Evolutionary conservation across 2,797 vertebrate genomes (phyloP), one percentile per base, ranked within the genome.

Genomic region (Propithecus deckenii): DNA sequence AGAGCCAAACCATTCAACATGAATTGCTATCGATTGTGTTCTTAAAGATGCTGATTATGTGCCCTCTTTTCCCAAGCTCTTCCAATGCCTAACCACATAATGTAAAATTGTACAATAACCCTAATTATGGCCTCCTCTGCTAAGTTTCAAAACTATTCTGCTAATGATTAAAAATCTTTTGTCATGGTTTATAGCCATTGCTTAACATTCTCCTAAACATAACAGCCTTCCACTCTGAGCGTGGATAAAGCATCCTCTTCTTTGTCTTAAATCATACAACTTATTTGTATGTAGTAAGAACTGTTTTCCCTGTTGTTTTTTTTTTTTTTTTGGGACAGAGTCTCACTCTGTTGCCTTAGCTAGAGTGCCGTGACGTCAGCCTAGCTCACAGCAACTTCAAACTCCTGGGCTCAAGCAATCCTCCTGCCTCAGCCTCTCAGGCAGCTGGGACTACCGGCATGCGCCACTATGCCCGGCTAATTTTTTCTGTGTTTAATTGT

Each of bases 61-160:
- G 14, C 38, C 10, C 20, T 91, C 4, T 79, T 83, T 92, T 94
- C 79, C 38, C 1, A 23, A 43, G 81, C 23, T 74, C 38, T 87
- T 86, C 81, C 15, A 88, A 35, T 71, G 38, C 46, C n/a, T 95
- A 74, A 11, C 30, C n/a, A 67, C n/a, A 61, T 69, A 65, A 35
- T 79, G 35, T 85, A 90, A 95, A 71, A 69, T 59, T 28, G 22
- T 61, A 18, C 25, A 71, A 18, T 84, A 94, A 84, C 55, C 14
- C n/a, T 35, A 83, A 17, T 86, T 78, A 48, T 38, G 43, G 18
- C 5, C 4, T 78, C 23, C 48, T 23, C 76, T 93, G n/a, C 18
- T 96, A 80, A 80, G 4, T 85, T 93, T 94, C 93, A 52, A 43
- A 83, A n/a, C 12, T 59, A 59, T 80, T 72, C 78, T 95, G 50